Evolutionary conservation across 2,888 invertebrate species (phyloP), one percentile per base, ranked within the genome.

Genomic region (Drosophila nigritarsus): DNA sequence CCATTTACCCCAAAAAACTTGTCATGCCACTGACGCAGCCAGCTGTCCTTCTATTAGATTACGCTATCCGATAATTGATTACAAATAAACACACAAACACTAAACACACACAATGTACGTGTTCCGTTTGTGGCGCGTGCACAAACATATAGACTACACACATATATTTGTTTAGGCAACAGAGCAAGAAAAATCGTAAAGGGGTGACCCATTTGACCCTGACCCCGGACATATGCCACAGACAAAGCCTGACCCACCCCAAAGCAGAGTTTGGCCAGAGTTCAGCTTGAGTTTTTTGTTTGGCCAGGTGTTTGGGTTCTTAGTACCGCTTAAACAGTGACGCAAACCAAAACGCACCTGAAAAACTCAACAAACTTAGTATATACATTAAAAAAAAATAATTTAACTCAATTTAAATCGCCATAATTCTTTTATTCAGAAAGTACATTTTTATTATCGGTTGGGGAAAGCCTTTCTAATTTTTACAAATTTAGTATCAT

Each of bases 41-140:
- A 86, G 85, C 85, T 86, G 90, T 59, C 75, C 65, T 56, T 62
- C 56, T 49, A 67, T 79, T 71, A 87, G 80, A 85, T 83, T 82
- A 70, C 72, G 82, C 68, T 80, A 80, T 60, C 72, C 72, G 83
- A 88, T 89, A 86, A 89, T 86, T 88, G 90, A 86, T 86, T 86
- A 86, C 83, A 88, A 78, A 83, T 83, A 86, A 86, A 77, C 71
- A 65, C 56, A 49, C 29, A 13, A 1, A 20, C 48, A 34, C 54
- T 20, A 24, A 24, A 24, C 50, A 50, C 50, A 29, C 29, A 50
- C 11, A 3, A 34, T 48, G 32, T 58, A 63, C 81, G 70, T 68
- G 69, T 69, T 79, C 53, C 53, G 59, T 51, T 34, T 42, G 29
- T 48, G 59, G 29, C 27, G n/a, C 53, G 24, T 49, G 40, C 29